A percentile compares a stretch with the other conserved stretches of the same genome.
Evolutionary conservation across 2,888 invertebrate species (phyloP).

Genomic region (Stegana nigrithorax): DNA sequence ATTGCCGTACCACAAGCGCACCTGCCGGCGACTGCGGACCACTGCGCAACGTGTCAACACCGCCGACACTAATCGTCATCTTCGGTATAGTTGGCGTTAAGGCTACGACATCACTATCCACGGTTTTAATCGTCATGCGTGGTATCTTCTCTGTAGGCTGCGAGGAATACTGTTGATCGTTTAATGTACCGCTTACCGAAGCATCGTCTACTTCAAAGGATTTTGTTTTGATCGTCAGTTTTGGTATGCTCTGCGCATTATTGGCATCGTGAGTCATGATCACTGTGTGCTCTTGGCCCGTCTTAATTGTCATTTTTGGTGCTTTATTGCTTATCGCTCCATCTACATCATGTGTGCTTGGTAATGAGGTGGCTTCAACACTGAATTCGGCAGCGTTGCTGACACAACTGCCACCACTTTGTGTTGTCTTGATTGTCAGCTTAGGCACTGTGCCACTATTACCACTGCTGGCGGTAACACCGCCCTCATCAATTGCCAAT

Average conservation of each 20-base stretch:
- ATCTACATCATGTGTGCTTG: conserved; percentile 21
- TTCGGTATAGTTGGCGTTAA: conserved; percentile 31
- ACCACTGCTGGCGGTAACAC: neutral
- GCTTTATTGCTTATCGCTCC: conserved; percentile 40
- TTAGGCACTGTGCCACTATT: conserved; percentile 70
- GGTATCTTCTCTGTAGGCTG: conserved; percentile 63
- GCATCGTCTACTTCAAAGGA: conserved; percentile 57
- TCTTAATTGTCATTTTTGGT: conserved; percentile 70
- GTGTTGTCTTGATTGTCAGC: conserved; percentile 72
- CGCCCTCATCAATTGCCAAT: neutral
- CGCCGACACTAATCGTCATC: conserved; percentile 26
- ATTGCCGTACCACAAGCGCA: conserved; percentile 27
- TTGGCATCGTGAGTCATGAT: conserved; percentile 65
- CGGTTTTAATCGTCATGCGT: conserved; percentile 67
- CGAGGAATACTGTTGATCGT: neutral
- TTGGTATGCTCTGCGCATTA: conserved; percentile 65
- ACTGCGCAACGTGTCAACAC: conserved; percentile 14
- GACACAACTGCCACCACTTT: conserved; percentile 50
- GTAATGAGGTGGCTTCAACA: conserved; percentile 36
- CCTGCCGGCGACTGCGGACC: conserved; percentile 19
- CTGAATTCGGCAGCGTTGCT: conserved; percentile 42
- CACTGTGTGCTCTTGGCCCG: conserved; percentile 68
- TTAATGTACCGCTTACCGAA: neutral
- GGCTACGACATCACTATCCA: conserved; percentile 21
- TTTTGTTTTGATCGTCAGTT: conserved; percentile 66